Conservation (phyloP, 2,113 vertebrate species). For the Chrysemys picta region DNA sequence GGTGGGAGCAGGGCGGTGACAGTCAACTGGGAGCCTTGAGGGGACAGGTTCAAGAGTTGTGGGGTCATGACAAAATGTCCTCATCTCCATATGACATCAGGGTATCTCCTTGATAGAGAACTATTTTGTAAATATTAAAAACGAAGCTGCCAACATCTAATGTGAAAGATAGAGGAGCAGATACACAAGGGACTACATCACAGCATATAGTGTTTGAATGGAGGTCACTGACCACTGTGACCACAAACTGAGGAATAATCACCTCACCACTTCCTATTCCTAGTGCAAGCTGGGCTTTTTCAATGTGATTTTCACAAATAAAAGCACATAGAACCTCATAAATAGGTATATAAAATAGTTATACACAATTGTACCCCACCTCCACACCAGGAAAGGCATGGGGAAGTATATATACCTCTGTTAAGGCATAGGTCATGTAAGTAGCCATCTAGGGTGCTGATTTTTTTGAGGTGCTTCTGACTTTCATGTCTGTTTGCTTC, state of each 20-base stretch:
- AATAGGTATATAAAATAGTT: not conserved
- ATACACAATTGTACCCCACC: not conserved
- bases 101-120: constrained; percentile 12
- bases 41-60: too few species aligned
- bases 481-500: not conserved
- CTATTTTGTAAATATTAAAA: constrained; percentile 55
- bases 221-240: constrained; percentile 8
- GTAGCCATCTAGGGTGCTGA: accelerated
- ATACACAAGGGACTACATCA: constrained; percentile 42
- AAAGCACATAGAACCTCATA: not conserved
- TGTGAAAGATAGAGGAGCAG: constrained; percentile 45
- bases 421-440: not conserved
- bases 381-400: too few species aligned
- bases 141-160: not conserved
- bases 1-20: too few species aligned
- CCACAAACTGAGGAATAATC: not conserved
- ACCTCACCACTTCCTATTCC: constrained; percentile 7
- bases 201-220: not conserved
- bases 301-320: not conserved
- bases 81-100: constrained; percentile 11
- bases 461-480: not conserved
- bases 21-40: too few species aligned
- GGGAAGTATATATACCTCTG: not conserved
- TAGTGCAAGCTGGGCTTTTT: not conserved
- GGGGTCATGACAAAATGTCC: too few species aligned